Percentiles rank a stretch among this genome's conserved stretches.
phyloP scores from a whole-genome alignment of 2,888 invertebrate species.

The Sarcophaga variegata region DNA sequence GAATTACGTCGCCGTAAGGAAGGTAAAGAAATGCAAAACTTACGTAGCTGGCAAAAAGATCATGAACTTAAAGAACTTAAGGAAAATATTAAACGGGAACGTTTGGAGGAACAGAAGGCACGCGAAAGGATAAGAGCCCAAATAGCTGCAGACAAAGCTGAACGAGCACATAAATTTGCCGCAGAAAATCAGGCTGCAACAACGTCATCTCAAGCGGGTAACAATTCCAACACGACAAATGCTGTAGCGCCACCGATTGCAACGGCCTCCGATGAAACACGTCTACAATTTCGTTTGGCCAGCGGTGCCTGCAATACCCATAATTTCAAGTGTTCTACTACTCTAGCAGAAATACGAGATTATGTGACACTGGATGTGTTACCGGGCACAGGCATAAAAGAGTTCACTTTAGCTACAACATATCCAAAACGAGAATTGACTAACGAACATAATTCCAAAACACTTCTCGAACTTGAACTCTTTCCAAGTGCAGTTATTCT shows the following conservation, averaged over 20 bases:
- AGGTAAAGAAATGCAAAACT: conserved; percentile 88
- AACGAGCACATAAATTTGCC: conserved; percentile 83
- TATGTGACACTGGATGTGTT: conserved; percentile 79
- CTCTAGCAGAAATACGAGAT: conserved; percentile 84
- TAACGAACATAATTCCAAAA: conserved; percentile 92
- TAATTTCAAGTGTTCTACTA: conserved; percentile 87
- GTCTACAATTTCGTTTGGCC: conserved; percentile 93
- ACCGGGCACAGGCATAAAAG: conserved; percentile 80
- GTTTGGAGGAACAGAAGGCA: conserved; percentile 88
- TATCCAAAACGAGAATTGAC: conserved; percentile 95
- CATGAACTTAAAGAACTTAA: conserved; percentile 86
- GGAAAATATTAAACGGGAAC: conserved; percentile 86
- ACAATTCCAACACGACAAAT: conserved; percentile 69
- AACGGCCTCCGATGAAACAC: conserved; percentile 82
- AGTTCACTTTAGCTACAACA: conserved; percentile 90
- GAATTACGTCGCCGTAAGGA: conserved; percentile 89
- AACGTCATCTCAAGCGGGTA: conserved; percentile 9
- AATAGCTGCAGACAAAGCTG: conserved; percentile 92
- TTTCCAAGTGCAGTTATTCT: conserved; percentile 90
- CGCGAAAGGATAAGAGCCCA: conserved; percentile 90
- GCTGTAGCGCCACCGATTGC: conserved; percentile 52
- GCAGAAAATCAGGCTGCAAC: conserved; percentile 26
- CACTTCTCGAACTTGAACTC: conserved; percentile 91
- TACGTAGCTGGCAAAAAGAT: conserved; percentile 89
- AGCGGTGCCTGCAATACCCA: conserved; percentile 90